phyloP scores from a whole-genome alignment of 2,113 vertebrate species.

The Laticauda laticaudata region DNA sequence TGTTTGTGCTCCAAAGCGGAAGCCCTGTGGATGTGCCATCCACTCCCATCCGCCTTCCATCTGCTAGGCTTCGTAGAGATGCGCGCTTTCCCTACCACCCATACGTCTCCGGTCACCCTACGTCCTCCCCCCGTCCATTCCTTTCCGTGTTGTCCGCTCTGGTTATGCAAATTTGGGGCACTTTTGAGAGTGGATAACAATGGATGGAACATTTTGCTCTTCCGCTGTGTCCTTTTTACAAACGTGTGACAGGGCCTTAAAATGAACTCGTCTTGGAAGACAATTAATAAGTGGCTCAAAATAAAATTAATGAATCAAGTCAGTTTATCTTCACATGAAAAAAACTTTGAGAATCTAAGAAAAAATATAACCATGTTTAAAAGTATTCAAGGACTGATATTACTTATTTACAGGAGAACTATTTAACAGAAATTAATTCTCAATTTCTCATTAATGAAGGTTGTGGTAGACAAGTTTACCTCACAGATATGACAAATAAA shows the following conservation, averaged over 20 bases:
- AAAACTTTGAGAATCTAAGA: neutral
- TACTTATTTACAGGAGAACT: neutral
- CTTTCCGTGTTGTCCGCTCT: no score
- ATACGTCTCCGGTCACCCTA: no score
- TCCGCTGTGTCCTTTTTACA: no score
- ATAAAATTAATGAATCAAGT: neutral
- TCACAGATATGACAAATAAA: neutral
- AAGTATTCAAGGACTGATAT: neutral
- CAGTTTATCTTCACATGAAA: neutral
- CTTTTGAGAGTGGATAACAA: no score
- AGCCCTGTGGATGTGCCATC: no score
- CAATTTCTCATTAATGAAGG: neutral
- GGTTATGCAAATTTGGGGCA: no score
- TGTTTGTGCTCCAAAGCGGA: no score
- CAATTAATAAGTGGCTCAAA: neutral
- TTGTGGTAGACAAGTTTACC: neutral
- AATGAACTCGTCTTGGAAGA: neutral
- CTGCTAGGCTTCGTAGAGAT: no score
- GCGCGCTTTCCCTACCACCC: no score
- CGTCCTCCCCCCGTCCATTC: no score
- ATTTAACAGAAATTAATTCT: neutral
- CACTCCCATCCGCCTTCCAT: no score
- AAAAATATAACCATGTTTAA: neutral
- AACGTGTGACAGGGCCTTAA: neutral
- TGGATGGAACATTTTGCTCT: no score